phyloP scores from a whole-genome alignment of 2,797 vertebrate genomes.

The Pipistrellus pipistrellus region DNA sequence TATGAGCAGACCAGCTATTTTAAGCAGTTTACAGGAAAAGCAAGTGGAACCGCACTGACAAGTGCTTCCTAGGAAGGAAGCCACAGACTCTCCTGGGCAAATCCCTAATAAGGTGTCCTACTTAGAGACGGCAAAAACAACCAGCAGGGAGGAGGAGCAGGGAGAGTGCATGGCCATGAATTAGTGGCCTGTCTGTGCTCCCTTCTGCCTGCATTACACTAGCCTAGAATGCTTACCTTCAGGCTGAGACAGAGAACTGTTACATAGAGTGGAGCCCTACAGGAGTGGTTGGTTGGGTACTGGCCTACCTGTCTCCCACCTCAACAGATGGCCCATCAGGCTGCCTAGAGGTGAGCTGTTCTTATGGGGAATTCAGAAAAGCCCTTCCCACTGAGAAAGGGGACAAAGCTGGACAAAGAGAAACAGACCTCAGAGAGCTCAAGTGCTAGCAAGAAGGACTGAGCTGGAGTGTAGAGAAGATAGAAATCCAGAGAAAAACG shows the following conservation, averaged over 20 bases:
- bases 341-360: not conserved
- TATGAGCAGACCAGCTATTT: not conserved
- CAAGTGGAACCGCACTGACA: not conserved
- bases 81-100: not conserved
- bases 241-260: not conserved
- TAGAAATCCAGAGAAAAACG: not conserved
- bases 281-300: not conserved
- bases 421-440: not conserved
- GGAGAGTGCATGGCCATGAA: not conserved
- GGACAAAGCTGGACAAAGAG: not conserved
- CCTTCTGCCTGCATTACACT: no score
- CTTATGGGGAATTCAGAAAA: not conserved
- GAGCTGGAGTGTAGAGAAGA: not conserved
- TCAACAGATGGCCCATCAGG: not conserved
- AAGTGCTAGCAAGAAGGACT: not conserved
- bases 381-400: not conserved
- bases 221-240: not conserved
- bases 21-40: not conserved
- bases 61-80: not conserved
- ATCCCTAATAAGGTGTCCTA: not conserved
- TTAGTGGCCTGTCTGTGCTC: not conserved
- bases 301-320: not conserved
- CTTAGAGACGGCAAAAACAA: not conserved
- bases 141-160: not conserved
- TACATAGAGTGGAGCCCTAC: not conserved